Percentiles rank a stretch among this genome's conserved stretches.
These are phyloP conservation scores for Microchrysa polita DNA, from an alignment of 2,888 invertebrate genomes.

Conservation along the genomic window DNA sequence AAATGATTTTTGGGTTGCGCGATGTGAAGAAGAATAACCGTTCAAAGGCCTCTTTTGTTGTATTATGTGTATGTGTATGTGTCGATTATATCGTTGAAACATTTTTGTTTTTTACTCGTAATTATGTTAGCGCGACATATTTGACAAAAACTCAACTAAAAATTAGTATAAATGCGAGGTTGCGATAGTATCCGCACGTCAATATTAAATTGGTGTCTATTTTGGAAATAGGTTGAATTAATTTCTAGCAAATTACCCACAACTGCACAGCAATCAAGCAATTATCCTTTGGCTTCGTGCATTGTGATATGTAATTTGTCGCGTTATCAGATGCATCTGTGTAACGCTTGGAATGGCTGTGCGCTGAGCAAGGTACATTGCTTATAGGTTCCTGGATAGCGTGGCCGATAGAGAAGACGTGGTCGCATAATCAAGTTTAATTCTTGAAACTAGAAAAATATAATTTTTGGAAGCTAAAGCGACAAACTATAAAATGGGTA, in stretches of 20 bases:
- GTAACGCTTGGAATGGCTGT: slow-evolving; percentile 38
- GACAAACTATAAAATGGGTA: slow-evolving; percentile 35
- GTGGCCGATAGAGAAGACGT: background rate
- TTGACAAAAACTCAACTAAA: slow-evolving; percentile 21
- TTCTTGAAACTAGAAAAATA: background rate
- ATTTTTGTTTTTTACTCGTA: slow-evolving; percentile 30
- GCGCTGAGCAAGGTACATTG: too few species aligned
- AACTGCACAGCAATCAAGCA: slow-evolving; percentile 38
- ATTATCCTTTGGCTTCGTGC: slow-evolving; percentile 43
- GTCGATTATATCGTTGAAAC: too few species aligned
- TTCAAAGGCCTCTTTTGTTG: background rate
- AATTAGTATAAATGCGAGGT: slow-evolving; percentile 33
- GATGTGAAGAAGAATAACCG: background rate
- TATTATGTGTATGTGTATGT: too few species aligned
- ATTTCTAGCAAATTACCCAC: slow-evolving; percentile 44
- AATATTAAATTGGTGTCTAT: slow-evolving; percentile 42
- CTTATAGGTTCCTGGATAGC: slow-evolving; percentile 1
- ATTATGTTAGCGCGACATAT: background rate
- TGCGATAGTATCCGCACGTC: slow-evolving; percentile 19
- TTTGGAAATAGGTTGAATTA: slow-evolving; percentile 41
- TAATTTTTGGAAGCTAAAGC: slow-evolving; percentile 23
- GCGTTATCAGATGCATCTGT: slow-evolving; percentile 43
- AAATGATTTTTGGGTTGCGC: slow-evolving; percentile 25
- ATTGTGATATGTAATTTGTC: slow-evolving; percentile 36
- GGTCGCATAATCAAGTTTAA: background rate